Evolutionary conservation across 2,888 invertebrate species (phyloP), one percentile per base, ranked within the genome.

Genomic region (Ernsta delagoae): DNA sequence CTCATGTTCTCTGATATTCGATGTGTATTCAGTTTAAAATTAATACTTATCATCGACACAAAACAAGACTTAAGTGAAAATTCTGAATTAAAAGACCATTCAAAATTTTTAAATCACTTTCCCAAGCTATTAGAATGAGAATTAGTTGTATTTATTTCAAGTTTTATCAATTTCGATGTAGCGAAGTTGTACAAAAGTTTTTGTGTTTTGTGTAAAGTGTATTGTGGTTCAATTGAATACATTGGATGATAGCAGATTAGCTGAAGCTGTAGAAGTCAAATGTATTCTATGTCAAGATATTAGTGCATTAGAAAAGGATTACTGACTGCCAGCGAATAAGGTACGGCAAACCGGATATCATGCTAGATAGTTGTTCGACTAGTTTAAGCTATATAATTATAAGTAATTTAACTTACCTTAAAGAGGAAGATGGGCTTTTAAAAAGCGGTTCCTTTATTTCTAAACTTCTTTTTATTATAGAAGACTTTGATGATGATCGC

Each of bases 291-390:
- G 85, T 86, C 82, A 79, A 79, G 77, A 79, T 73, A 79, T 73
- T 82, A 73, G 77, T 77, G 77, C 75, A 75, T 78, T 76, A 78
- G 81, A 80, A 82, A 87, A 87, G 86, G 86, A 86, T 87, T 89
- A 83, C 84, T 87, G 87, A 87, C 82, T 76, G 79, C 84, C 85
- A 87, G 83, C 83, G 84, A 86, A 86, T 85, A 91, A 92, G 92
- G 92, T 92, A 92, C 83, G 85, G 76, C 77, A 87, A 92, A 92
- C 91, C 91, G 90, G 89, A 89, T 89, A 88, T 87, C 83, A 79
- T 86, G 85, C 86, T 84, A 84, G 83, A 84, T 82, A 86, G 84
- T 86, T 72, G 89, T 80, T 81, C 75, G 86, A 89, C 91, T 88
- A 86, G 89, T 89, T 87, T 82, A 75, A 72, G 76, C 75, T 74